phyloP scores from a whole-genome alignment of 2,888 invertebrate genomes.

The Hipparchia sbordonii region DNA sequence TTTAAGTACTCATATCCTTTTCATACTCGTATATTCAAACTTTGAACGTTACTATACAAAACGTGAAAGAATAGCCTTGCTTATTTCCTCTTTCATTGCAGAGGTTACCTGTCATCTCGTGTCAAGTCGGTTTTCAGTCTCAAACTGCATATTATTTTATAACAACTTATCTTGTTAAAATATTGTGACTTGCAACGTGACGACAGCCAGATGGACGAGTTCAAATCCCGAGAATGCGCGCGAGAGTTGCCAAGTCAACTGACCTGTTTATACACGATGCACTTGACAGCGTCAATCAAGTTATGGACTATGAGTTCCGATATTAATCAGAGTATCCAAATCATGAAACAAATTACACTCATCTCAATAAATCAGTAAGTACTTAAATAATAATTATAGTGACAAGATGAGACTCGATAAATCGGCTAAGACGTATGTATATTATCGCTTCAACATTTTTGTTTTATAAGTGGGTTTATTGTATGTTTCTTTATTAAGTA shows the following conservation, averaged over 20 bases:
- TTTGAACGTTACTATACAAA: no score
- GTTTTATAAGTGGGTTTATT: background rate
- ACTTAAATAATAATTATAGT: background rate
- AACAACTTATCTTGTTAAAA: constrained; percentile 1
- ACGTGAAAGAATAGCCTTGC: no score
- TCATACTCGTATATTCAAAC: no score
- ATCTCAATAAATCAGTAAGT: background rate
- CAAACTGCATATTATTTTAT: background rate
- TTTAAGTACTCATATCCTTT: no score
- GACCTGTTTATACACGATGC: constrained; percentile 45
- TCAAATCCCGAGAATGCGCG: constrained; percentile 55
- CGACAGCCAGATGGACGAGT: constrained; percentile 71
- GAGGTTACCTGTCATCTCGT: no score
- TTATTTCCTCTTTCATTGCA: no score
- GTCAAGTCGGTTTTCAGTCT: no score
- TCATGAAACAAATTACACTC: constrained; percentile 16
- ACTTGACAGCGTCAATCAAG: constrained; percentile 54
- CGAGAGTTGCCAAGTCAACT: constrained; percentile 60
- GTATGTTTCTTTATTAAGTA: background rate
- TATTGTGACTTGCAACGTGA: constrained; percentile 49
- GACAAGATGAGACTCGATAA: constrained; percentile 6
- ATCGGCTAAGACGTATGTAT: background rate
- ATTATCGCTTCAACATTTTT: background rate
- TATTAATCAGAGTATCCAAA: constrained; percentile 47
- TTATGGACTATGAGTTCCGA: constrained; percentile 40